These are phyloP conservation scores for Notocelia uddmanniana DNA, from an alignment of 2,888 invertebrate genomes.

Conservation along the genomic window DNA sequence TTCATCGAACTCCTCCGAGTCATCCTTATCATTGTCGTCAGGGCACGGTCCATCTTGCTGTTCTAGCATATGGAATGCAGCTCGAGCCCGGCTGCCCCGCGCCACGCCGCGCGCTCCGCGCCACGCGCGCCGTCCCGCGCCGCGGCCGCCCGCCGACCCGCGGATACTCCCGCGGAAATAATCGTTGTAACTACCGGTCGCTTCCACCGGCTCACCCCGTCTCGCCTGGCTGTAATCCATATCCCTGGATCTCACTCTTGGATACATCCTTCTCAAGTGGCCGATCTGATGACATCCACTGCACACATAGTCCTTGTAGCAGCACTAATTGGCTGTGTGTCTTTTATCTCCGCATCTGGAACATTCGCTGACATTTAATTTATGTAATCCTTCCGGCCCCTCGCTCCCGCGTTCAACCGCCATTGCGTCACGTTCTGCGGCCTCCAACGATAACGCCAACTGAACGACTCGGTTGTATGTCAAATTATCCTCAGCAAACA, in stretches of 20 bases:
- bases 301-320: background rate
- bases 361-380: background rate
- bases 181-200: background rate
- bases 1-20: background rate
- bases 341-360: background rate
- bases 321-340: background rate
- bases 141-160: background rate
- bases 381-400: background rate
- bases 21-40: background rate
- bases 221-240: background rate
- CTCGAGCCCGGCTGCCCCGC: background rate
- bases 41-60: background rate
- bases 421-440: background rate
- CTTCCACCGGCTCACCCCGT: background rate
- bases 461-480: background rate
- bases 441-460: conserved; percentile 1
- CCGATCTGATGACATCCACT: background rate
- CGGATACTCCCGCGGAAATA: background rate
- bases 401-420: background rate
- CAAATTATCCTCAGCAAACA: background rate
- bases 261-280: conserved; percentile 4
- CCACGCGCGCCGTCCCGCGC: background rate
- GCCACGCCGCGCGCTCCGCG: background rate
- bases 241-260: background rate
- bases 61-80: background rate